These are phyloP conservation scores for Melikaiella ostensackeni DNA, from an alignment of 2,888 invertebrate species.

Conservation along the genomic window DNA sequence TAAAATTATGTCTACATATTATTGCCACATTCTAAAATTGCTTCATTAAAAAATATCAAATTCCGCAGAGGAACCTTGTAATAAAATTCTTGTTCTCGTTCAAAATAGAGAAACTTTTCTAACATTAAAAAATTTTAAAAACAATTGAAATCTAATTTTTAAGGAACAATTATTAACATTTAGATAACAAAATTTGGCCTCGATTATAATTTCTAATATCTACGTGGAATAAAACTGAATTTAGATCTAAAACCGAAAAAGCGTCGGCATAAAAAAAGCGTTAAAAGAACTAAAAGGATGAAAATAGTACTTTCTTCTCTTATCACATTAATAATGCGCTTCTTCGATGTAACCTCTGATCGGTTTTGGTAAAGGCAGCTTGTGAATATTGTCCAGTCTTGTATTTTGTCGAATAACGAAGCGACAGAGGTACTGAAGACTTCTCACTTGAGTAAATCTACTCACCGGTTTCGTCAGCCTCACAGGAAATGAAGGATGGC, in stretches of 20 bases:
- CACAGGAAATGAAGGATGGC: slow-evolving; percentile 85
- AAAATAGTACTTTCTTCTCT: slow-evolving; percentile 22
- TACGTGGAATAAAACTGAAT: slow-evolving; percentile 1
- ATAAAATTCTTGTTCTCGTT: neutral
- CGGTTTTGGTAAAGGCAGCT: slow-evolving; percentile 83
- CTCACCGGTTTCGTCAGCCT: slow-evolving; percentile 86
- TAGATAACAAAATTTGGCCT: slow-evolving; percentile 14
- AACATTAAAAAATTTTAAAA: neutral
- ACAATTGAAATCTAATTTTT: neutral
- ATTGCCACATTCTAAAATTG: slow-evolving; percentile 17
- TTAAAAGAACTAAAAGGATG: neutral
- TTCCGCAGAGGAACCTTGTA: neutral
- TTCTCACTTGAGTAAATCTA: slow-evolving; percentile 84
- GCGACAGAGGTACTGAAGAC: slow-evolving; percentile 85
- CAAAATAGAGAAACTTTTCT: neutral
- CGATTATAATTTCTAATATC: slow-evolving; percentile 16
- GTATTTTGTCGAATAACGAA: slow-evolving; percentile 85
- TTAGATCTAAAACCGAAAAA: slow-evolving; percentile 5
- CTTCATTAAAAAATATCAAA: neutral
- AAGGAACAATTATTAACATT: neutral
- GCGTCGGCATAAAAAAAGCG: neutral
- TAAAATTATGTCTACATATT: neutral
- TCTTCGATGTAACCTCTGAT: slow-evolving; percentile 79
- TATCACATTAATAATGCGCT: slow-evolving; percentile 65
- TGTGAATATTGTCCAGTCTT: slow-evolving; percentile 83